Evolutionary conservation across 2,113 vertebrate genomes (phyloP).

Genomic region (Cyprinodon variegatus): DNA sequence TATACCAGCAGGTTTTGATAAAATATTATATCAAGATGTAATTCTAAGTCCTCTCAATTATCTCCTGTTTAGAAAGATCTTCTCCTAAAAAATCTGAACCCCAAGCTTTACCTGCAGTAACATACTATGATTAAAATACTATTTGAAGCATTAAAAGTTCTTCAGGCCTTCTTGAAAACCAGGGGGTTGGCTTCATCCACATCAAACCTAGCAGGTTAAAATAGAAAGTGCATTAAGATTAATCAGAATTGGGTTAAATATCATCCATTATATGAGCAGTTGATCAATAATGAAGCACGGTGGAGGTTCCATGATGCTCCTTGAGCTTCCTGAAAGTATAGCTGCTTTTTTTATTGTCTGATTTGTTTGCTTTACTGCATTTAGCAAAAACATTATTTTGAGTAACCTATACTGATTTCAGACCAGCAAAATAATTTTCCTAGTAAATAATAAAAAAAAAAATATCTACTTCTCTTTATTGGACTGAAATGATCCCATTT

Average conservation of each 20-base stretch:
- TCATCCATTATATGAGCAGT: background rate
- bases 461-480: too few relatives aligned
- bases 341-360: background rate
- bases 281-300: background rate
- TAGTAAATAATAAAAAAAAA: too few relatives aligned
- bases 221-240: background rate
- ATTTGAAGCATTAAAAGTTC: background rate
- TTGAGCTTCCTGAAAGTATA: background rate
- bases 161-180: background rate
- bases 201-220: background rate
- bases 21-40: too few relatives aligned
- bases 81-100: background rate
- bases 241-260: background rate
- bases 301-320: background rate
- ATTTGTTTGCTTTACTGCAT: background rate
- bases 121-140: background rate
- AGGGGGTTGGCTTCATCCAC: slow-evolving; percentile 1
- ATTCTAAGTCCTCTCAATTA: background rate
- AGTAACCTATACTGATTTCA: background rate
- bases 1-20: too few relatives aligned
- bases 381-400: background rate
- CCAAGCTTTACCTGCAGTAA: too few relatives aligned
- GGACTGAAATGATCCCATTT: too few relatives aligned
- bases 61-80: background rate
- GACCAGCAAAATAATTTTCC: background rate